Conservation (phyloP, 2,797 vertebrate genomes). For the Kryptopterus vitreolus region DNA sequence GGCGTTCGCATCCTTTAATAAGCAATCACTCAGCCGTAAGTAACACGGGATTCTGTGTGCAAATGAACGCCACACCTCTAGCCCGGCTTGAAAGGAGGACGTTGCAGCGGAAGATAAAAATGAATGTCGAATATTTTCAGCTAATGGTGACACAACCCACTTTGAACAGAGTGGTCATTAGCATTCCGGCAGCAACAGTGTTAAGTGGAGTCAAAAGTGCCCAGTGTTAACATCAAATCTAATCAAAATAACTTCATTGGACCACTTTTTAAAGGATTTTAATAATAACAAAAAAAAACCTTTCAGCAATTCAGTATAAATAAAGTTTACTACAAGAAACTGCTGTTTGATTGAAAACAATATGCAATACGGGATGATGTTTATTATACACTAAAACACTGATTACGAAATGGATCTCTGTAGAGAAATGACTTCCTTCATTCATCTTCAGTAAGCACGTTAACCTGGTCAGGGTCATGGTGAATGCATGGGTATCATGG, state of each 20-base stretch:
- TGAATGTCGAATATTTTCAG: slow-evolving; percentile 27
- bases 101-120: slow-evolving; percentile 20
- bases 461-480: background rate
- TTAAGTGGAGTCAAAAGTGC: slow-evolving; percentile 43
- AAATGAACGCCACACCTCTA: slow-evolving; percentile 27
- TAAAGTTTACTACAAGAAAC: background rate
- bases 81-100: slow-evolving; percentile 26
- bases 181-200: slow-evolving; percentile 38
- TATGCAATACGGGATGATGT: background rate
- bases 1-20: slow-evolving; percentile 20
- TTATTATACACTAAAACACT: background rate
- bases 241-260: slow-evolving; percentile 22
- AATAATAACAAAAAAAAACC: background rate
- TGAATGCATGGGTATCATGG: background rate
- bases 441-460: background rate
- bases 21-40: slow-evolving; percentile 28
- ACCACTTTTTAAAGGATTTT: slow-evolving; percentile 4
- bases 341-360: background rate
- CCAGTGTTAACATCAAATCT: slow-evolving; percentile 40
- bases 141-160: slow-evolving; percentile 38
- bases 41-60: slow-evolving; percentile 13
- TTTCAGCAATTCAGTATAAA: background rate
- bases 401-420: background rate
- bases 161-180: slow-evolving; percentile 41
- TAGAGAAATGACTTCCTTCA: background rate